Conservation (phyloP, 2,888 invertebrate species). For the Leucoma salicis region DNA sequence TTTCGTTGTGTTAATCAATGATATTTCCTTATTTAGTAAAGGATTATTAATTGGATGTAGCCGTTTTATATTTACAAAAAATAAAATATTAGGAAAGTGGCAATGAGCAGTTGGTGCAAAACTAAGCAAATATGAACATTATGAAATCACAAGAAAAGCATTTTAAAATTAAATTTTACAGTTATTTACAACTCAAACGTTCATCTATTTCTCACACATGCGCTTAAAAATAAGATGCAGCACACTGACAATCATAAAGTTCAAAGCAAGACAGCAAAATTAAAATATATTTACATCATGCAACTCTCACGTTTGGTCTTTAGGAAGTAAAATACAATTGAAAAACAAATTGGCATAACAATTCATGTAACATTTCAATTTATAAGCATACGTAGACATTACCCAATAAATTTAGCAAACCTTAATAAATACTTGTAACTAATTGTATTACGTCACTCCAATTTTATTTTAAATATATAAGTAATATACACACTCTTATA, state of each 20-base stretch:
- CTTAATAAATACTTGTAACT: slow-evolving; percentile 62
- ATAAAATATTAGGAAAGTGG: slow-evolving; percentile 43
- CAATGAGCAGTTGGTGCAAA: slow-evolving; percentile 63
- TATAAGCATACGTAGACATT: slow-evolving; percentile 55
- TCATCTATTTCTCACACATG: slow-evolving; percentile 77
- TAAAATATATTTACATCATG: slow-evolving; percentile 64
- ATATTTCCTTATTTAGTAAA: slow-evolving; percentile 5
- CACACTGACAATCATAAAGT: slow-evolving; percentile 58
- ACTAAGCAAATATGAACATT: slow-evolving; percentile 75
- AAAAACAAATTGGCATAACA: slow-evolving; percentile 50
- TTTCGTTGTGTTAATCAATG: slow-evolving; percentile 11
- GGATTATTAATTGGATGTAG: slow-evolving; percentile 1
- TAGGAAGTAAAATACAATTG: slow-evolving; percentile 71
- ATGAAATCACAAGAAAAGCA: slow-evolving; percentile 80
- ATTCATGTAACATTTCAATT: slow-evolving; percentile 41
- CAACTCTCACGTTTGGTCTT: slow-evolving; percentile 81
- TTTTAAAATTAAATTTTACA: slow-evolving; percentile 47
- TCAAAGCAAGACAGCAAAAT: slow-evolving; percentile 59
- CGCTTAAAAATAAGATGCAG: slow-evolving; percentile 65
- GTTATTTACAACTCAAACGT: slow-evolving; percentile 41
- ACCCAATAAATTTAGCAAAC: slow-evolving; percentile 82
- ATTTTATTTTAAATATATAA: slow-evolving; percentile 33
- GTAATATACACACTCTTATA: slow-evolving; percentile 30
- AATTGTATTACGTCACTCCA: slow-evolving; percentile 66
- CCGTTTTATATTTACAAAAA: slow-evolving; percentile 14